phyloP scores from a whole-genome alignment of 2,888 invertebrate genomes.

The Plagodis dolabraria region DNA sequence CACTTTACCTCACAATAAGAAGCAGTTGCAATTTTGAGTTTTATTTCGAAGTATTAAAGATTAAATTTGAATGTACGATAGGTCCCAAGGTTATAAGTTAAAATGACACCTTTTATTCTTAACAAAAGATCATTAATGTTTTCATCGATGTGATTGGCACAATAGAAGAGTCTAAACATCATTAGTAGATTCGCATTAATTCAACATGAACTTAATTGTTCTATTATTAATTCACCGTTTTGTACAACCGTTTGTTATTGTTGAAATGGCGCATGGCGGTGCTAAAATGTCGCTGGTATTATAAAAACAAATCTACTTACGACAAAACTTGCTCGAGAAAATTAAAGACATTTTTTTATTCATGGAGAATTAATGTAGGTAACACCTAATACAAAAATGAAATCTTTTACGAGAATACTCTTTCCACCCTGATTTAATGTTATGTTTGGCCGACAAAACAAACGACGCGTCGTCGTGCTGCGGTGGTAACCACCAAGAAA shows the following conservation, averaged over 20 bases:
- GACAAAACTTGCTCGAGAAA: background rate
- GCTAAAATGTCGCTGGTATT: conserved; percentile 26
- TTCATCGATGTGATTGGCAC: conserved; percentile 33
- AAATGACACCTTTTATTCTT: conserved; percentile 19
- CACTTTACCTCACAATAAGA: background rate
- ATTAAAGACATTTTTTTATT: background rate
- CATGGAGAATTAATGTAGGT: background rate
- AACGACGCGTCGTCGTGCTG: too few relatives aligned
- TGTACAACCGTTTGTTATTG: conserved; percentile 34
- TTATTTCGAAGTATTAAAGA: background rate
- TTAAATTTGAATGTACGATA: background rate
- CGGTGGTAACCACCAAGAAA: too few relatives aligned
- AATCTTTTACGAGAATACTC: too few relatives aligned
- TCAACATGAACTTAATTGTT: conserved; percentile 38
- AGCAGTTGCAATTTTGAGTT: background rate
- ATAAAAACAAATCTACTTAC: too few relatives aligned
- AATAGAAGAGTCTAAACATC: conserved; percentile 37
- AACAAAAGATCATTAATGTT: conserved; percentile 39
- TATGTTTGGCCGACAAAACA: too few relatives aligned
- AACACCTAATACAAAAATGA: too few relatives aligned
- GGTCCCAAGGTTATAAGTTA: conserved; percentile 8
- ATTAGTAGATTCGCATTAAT: conserved; percentile 40
- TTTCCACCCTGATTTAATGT: too few relatives aligned
- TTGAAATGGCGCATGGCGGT: conserved; percentile 2
- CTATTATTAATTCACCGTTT: conserved; percentile 40